Base-by-base conservation (phyloP, 1,140 invertebrate species). In the Tetramorium parvispinum region DNA sequence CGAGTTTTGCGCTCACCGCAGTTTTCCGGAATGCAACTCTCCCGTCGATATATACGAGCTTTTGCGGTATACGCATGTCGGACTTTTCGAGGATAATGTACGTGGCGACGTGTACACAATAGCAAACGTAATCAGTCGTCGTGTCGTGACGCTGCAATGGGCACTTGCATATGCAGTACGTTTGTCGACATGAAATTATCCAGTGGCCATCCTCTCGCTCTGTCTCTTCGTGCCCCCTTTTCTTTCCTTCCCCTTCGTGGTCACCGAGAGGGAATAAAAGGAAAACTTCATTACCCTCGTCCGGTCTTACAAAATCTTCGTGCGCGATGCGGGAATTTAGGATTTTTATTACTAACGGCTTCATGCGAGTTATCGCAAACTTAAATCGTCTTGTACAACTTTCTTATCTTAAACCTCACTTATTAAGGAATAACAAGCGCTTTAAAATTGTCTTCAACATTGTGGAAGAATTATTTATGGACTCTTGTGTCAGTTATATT, bases 161-260 rank as follows among this genome's bases (percentile, higher is more conserved):
- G 32, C 76, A 59, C 53, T 91, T 87, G 55, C 86, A 85, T 90
- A 88, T 88, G 87, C 78, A 85, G 43, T 63, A 78, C 46, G 59
- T 61, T 79, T 65, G 66, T 82, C 63, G 81, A 78, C 85, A 66
- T 57, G 79, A 90, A 89, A 90, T 87, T 86, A 78, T 89, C 87
- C 59, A 66, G 37, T 81, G 86, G 55, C 57, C 59, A 87, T 78
- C 63, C 85, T 82, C 32, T 81, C 24, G 55, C 51, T 55, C 77
- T 40, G 6, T 53, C 32, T n/a, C 51, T 78, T 21, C 7, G 11
- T 57, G 63, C 57, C 66, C 32, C 13, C 73, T 85, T 85, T 59
- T 59, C 63, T 37, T 66, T 4, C 32, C 27, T 77, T 24, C 21
- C 24, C 43, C 16, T 55, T 16, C 10, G 49, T 5, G n/a, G 46